These are phyloP conservation scores for Ostrea edulis DNA, from an alignment of 1,140 invertebrate genomes.

Conservation along the genomic window DNA sequence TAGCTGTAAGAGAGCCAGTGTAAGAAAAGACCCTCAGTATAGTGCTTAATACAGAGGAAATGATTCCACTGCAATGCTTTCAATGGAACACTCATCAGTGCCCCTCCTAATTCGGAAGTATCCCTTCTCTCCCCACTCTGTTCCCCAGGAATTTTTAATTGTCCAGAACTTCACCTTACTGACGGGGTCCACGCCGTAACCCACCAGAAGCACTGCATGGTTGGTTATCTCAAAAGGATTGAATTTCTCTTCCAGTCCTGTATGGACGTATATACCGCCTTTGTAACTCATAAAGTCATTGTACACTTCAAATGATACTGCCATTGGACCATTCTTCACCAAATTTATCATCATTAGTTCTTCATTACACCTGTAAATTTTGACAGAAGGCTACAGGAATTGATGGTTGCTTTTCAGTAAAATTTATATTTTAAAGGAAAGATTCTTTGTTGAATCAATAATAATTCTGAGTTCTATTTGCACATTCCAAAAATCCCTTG, in stretches of 20 bases:
- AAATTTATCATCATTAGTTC: constrained; percentile 80
- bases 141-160: constrained; percentile 82
- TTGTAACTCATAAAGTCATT: constrained; percentile 77
- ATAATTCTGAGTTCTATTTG: neutral
- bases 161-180: constrained; percentile 75
- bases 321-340: constrained; percentile 81
- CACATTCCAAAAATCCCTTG: neutral
- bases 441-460: too few species aligned
- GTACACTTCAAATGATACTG: constrained; percentile 81
- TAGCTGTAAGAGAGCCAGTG: too few species aligned
- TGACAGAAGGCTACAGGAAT: neutral
- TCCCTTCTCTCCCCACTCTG: constrained; percentile 82
- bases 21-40: too few species aligned
- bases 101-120: constrained; percentile 81
- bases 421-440: too few species aligned
- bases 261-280: constrained; percentile 79
- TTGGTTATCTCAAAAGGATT: constrained; percentile 79
- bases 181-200: constrained; percentile 74
- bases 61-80: constrained; percentile 76
- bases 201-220: constrained; percentile 78
- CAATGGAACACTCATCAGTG: constrained; percentile 80
- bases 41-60: constrained; percentile 59
- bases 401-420: neutral
- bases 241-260: constrained; percentile 67
- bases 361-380: constrained; percentile 80